Conservation (phyloP, 2,113 vertebrate genomes). For the Origma solitaria region DNA sequence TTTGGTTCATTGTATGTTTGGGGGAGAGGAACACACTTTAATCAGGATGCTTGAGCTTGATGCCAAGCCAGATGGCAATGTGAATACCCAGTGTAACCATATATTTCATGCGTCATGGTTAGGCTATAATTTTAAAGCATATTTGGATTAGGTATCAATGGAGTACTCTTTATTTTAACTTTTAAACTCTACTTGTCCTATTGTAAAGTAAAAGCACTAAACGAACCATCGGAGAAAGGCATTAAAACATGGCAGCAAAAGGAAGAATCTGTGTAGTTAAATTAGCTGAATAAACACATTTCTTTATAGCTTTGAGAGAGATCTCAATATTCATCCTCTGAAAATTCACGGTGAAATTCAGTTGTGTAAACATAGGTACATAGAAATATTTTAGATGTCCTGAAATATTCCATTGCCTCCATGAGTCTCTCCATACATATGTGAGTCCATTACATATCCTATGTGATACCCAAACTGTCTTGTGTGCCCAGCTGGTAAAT, state of each 20-base stretch:
- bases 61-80: neutral
- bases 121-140: neutral
- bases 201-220: neutral
- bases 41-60: neutral
- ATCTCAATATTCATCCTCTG: neutral
- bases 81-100: neutral
- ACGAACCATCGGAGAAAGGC: neutral
- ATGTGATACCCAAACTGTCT: neutral
- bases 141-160: neutral
- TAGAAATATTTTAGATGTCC: neutral
- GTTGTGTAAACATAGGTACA: neutral
- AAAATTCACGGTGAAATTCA: neutral
- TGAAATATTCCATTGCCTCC: neutral
- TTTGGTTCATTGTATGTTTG: neutral
- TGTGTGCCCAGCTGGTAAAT: neutral
- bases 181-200: neutral
- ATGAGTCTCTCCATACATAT: neutral
- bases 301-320: neutral
- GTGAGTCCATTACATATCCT: rapidly evolving
- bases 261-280: neutral
- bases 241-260: neutral
- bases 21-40: neutral
- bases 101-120: neutral
- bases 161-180: neutral
- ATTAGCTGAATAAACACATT: neutral